Base-by-base conservation (phyloP, 2,888 invertebrate genomes). In the Acanthosepion pharaonis region DNA sequence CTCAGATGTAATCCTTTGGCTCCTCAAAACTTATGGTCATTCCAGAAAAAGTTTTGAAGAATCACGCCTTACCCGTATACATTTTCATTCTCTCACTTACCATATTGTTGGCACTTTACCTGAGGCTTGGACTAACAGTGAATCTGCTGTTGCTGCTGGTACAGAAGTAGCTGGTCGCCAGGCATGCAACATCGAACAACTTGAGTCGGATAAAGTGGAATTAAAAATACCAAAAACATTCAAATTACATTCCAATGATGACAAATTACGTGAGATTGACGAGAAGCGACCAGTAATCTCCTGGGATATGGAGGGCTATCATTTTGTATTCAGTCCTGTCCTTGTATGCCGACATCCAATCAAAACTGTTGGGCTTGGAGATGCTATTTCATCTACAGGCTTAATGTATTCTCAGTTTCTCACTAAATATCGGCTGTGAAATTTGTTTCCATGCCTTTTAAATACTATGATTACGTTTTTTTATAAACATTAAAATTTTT, bases 361-460 rank as follows among this genome's bases (percentile, higher is more conserved):
- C 91, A 97, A 97, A 95, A 98, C 98, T 23, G 97, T 98, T 23
- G 98, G 98, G 91, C 95, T 98, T n/a, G 97, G 97, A 42, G 98
- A 98, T 96, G 97, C 97, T 42, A 97, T 98, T 94, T 97, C 97
- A 28, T 97, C 97, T 11, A 97, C 97, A 25, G 97, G 97, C 28
- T 96, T 98, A 8, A 96, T 97, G 96, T 97, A 97, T 96, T 97
- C 97, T 25, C 95, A 96, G 95, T 97, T 96, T 95, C 95, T 95
- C 94, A 91, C 95, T 91, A 94, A 94, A 94, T 95, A 94, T 48
- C 55, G 94, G 42, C 28, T 49, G 78, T 78, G 78, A 78, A 78
- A 78, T 78, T 78, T n/a, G 15, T 11, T 23, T n/a, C 33, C 9
- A 33, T 11, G n/a, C n/a, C n/a, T 78, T n/a, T 78, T 78, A 15